Base-by-base conservation (phyloP, 2,797 vertebrate genomes). In the Yasuhikotakia modesta region DNA sequence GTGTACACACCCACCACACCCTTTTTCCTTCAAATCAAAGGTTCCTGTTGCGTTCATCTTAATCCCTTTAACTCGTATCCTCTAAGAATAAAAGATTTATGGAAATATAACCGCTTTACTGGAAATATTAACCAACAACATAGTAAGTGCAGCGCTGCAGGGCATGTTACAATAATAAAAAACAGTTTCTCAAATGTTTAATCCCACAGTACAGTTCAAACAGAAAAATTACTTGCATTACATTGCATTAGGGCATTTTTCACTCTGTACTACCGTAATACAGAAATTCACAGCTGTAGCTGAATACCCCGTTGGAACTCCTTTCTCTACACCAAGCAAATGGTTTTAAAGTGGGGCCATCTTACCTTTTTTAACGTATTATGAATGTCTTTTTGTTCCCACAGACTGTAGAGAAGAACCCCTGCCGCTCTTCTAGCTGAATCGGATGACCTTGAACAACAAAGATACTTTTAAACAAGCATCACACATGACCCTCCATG, bases 311-410 rank as follows among this genome's bases (percentile, higher is more conserved):
- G 16, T 17, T 17, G 14, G 7, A 43, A 11, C 35, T 39, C 10
- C 5, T 43, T 21, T 39, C 35, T 32, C n/a, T 21, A 17, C 7
- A 8, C 39, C 7, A 39, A 7, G 35, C 1, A 39, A 6, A 7
- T 17, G 0, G 12, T 27, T 61, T 61, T 21, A 0, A 60, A 11
- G 10, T 24, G 1, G 8, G 68, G 57, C 17, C 8, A 32, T 61
- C 43, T 81, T 52, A 81, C 79, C 68, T 73, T 92, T 86, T 91
- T 92, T 27, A 86, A 10, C 64, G 3, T n/a, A 14, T 48, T 79
- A 73, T 89, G 87, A 5, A 91, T 76, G 67, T 75, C 82, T 81
- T 89, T 91, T 0, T 91, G 85, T 0, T 83, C 85, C 92, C 92
- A 91, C 17, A 92, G 17, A 80, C 11, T 87, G 84, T 87, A 84